Base-by-base conservation (phyloP, 2,113 vertebrate species). In the Ifrita kowaldi region DNA sequence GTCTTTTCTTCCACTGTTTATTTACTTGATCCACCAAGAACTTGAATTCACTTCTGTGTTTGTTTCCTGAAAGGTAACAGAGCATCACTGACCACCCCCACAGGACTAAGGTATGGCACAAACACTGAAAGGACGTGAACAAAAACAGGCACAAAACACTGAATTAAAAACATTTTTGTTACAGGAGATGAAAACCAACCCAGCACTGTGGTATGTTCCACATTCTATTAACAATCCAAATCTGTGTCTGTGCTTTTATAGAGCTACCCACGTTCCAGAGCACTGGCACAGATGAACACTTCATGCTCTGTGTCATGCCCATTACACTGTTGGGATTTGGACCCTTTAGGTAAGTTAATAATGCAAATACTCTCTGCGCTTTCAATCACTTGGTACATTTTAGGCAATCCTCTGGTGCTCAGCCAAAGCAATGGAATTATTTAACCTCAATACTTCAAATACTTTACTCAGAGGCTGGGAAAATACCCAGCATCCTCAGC, bases 41-140 rank as follows among this genome's bases (percentile, higher is more conserved):
- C 13, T 98, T 98, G 91, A 99, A 99, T 85, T 99, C 98, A 30
- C 62, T 97, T 81, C 98, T 98, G 98, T 99, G 98, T 80, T 98
- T 98, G 91, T 98, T 98, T 52, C 99, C 99, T 99, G 96, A 62
- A 97, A 98, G 14, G 90, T 8, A 95, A 88, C 42, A 91, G 65
- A 18, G 42, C 11, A 19, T n/a, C 49, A 81, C 60, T 32, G 44
- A 60, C 15, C 39, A 23, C 3, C 23, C 28, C 41, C 79, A 22
- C n/a, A 22, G 62, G 10, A 28, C 75, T 6, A 6, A 47, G 50
- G 55, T 2, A 32, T 0, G 17, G 37, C 80, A 30, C 3, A 13
- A 50, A 41, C 35, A 44, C 13, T 1, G 14, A 46, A n/a, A 30
- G 53, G 28, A 52, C 2, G 3, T 11, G 23, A 85, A 49, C 11